These are phyloP conservation scores for Epizoanthus rinbou DNA, from an alignment of 92 coral and sea anemone genomes.

Conservation along the genomic window DNA sequence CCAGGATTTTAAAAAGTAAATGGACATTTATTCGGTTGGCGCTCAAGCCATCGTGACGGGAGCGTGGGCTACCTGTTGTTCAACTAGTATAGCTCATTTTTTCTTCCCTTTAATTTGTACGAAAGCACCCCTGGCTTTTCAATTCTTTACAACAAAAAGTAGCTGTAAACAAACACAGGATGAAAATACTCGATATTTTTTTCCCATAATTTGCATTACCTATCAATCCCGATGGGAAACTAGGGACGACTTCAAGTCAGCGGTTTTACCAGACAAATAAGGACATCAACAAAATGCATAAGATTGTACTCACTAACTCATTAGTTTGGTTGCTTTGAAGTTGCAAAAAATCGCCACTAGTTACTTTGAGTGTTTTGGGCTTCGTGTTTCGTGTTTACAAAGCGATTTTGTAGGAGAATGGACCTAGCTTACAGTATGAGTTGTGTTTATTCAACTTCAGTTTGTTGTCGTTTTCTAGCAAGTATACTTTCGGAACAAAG, in stretches of 20 bases:
- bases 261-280: neutral
- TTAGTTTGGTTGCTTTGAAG: too few relatives aligned
- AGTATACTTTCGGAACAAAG: neutral
- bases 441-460: neutral
- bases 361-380: slow-evolving; percentile 8
- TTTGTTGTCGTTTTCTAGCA: neutral
- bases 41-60: neutral
- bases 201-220: neutral
- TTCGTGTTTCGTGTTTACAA: slow-evolving; percentile 9
- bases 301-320: slow-evolving; percentile 1
- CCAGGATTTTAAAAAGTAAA: slow-evolving; percentile 13
- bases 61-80: neutral
- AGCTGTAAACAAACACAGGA: slow-evolving; percentile 1
- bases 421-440: neutral
- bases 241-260: neutral
- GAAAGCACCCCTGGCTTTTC: neutral
- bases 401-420: neutral
- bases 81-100: neutral
- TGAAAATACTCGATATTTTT: slow-evolving; percentile 4
- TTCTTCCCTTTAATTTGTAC: neutral
- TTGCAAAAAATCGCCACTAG: slow-evolving; percentile 10
- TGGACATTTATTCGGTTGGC: slow-evolving; percentile 4
- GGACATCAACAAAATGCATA: slow-evolving; percentile 3
- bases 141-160: slow-evolving; percentile 16
- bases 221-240: neutral